phyloP scores from a whole-genome alignment of 2,797 vertebrate genomes.

The Lophura swinhoii region DNA sequence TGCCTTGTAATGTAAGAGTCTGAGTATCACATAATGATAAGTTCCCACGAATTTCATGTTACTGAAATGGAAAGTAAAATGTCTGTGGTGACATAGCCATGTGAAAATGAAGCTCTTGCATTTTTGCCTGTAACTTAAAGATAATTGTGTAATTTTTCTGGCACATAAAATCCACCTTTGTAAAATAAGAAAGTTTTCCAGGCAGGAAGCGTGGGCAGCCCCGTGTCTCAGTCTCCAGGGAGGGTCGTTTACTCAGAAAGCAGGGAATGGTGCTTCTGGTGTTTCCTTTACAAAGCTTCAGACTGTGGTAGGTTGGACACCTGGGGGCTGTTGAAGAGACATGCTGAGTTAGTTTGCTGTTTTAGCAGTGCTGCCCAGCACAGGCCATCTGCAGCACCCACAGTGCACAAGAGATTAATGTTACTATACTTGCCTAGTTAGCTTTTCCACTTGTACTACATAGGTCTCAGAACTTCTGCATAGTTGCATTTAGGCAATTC shows the following conservation, averaged over 20 bases:
- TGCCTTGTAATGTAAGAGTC: background rate
- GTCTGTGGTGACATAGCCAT: fast-evolving
- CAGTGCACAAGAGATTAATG: background rate
- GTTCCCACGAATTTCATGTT: background rate
- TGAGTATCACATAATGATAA: background rate
- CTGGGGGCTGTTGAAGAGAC: background rate
- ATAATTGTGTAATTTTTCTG: background rate
- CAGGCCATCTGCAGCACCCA: background rate
- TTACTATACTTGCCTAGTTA: background rate
- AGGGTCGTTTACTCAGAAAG: background rate
- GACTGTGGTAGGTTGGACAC: background rate
- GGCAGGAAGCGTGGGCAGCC: background rate
- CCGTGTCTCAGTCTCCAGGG: fast-evolving
- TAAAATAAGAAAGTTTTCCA: background rate
- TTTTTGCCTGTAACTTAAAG: background rate
- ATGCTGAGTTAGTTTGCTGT: background rate
- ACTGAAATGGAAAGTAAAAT: background rate
- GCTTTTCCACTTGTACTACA: background rate
- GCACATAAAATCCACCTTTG: background rate
- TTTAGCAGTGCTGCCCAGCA: background rate
- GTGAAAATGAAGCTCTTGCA: background rate
- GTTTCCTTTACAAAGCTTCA: background rate
- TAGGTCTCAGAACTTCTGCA: background rate
- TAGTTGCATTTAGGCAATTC: background rate
- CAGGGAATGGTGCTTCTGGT: background rate